A percentile compares a stretch with the other conserved stretches of the same genome.
Conservation (phyloP, 1,140 invertebrate species). For the Leptinotarsa lineolata region DNA sequence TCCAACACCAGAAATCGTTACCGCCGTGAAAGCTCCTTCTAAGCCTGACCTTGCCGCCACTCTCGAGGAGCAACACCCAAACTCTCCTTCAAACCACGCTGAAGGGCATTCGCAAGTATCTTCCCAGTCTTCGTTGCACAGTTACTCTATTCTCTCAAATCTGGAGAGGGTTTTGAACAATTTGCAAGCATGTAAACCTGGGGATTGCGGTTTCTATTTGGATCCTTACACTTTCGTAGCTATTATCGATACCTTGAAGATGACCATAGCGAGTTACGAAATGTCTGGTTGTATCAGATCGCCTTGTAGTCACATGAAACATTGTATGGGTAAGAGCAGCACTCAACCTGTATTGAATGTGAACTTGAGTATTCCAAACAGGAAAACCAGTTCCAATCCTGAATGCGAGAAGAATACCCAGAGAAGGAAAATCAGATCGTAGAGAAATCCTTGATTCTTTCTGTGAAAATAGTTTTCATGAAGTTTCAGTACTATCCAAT, state of each 20-base stretch:
- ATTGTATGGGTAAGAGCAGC: slow-evolving; percentile 5
- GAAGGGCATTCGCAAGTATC: neutral
- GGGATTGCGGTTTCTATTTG: neutral
- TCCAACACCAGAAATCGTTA: too few relatives aligned
- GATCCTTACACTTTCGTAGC: neutral
- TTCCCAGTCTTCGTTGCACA: neutral
- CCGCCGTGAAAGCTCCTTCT: too few relatives aligned
- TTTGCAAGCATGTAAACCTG: neutral
- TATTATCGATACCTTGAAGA: neutral
- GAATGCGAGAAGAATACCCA: neutral
- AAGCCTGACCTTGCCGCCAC: neutral
- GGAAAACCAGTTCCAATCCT: neutral
- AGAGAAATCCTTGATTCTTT: too few relatives aligned
- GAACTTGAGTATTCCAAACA: neutral
- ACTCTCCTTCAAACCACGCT: neutral
- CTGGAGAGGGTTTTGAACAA: slow-evolving; percentile 2
- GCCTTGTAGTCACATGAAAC: neutral
- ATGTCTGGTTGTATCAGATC: neutral
- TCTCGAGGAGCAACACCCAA: neutral
- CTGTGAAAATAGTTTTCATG: too few relatives aligned
- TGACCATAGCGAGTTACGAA: neutral
- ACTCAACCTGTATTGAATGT: slow-evolving; percentile 2
- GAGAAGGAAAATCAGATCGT: neutral
- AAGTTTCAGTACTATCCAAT: too few relatives aligned
- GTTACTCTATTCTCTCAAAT: neutral